Conservation (phyloP, 2,888 invertebrate genomes). For the Zele albiditarsus region DNA sequence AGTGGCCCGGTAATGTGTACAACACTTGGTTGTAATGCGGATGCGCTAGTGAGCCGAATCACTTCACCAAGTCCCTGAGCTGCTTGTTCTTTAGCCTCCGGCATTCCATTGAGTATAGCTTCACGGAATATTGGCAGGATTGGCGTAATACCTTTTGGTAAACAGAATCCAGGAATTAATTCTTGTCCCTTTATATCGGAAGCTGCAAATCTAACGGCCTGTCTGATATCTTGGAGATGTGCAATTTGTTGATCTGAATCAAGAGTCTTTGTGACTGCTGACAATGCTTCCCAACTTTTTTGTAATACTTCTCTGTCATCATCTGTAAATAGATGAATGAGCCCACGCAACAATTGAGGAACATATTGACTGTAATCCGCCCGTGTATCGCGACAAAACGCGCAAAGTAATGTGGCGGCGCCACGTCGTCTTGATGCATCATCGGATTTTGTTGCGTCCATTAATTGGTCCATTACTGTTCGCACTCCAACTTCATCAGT, state of each 20-base stretch:
- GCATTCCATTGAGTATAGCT: conserved; percentile 94
- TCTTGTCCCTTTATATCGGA: conserved; percentile 87
- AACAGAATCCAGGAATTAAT: conserved; percentile 92
- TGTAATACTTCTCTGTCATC: conserved; percentile 86
- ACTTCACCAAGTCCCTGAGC: conserved; percentile 89
- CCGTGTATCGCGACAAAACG: conserved; percentile 91
- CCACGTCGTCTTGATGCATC: conserved; percentile 82
- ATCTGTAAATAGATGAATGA: conserved; percentile 89
- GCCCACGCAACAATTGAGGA: conserved; percentile 89
- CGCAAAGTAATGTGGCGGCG: conserved; percentile 89
- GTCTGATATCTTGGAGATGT: conserved; percentile 91
- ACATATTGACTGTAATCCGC: conserved; percentile 92
- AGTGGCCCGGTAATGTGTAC: conserved; percentile 98
- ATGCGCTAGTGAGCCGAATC: conserved; percentile 87
- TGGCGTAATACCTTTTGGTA: conserved; percentile 95
- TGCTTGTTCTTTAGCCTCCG: conserved; percentile 96
- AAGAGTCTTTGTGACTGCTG: conserved; percentile 90
- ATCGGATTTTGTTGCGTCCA: conserved; percentile 83
- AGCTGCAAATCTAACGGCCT: conserved; percentile 92
- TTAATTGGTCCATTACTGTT: conserved; percentile 89
- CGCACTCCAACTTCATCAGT: conserved; percentile 90
- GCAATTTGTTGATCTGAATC: conserved; percentile 88
- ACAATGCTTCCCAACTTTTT: conserved; percentile 93
- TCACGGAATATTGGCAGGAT: conserved; percentile 96
- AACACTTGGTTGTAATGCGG: conserved; percentile 94